Evolutionary conservation across 2,797 vertebrate species (phyloP).

Genomic region (Helarctos malayanus): DNA sequence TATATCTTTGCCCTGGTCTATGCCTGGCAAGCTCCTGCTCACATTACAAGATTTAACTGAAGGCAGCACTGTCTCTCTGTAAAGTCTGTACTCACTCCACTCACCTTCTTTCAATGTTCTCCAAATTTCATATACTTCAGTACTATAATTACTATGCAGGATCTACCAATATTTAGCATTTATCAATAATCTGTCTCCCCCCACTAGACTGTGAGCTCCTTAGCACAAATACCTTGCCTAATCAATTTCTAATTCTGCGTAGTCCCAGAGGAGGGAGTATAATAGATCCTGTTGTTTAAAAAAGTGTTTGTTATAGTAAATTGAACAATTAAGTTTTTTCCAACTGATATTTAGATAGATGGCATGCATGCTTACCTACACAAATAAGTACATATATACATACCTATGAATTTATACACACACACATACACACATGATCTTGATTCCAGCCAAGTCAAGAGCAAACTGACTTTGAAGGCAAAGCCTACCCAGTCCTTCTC

Average conservation of each 20-base stretch:
- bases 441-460: neutral
- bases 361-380: neutral
- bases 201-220: neutral
- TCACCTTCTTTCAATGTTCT: neutral
- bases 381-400: neutral
- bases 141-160: neutral
- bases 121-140: neutral
- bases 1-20: neutral
- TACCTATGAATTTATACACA: neutral
- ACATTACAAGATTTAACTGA: neutral
- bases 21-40: neutral
- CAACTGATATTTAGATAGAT: neutral
- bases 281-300: neutral
- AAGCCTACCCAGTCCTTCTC: neutral
- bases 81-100: neutral
- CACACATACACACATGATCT: neutral
- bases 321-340: neutral
- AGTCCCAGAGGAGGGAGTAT: neutral
- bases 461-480: neutral
- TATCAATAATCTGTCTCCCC: neutral
- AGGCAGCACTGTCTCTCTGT: neutral
- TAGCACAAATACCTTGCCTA: slow-evolving; percentile 1
- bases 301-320: neutral
- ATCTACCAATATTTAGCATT: neutral
- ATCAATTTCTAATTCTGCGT: neutral